Evolutionary conservation across 2,797 vertebrate genomes (phyloP), one percentile per base, ranked within the genome.

Genomic region (Octomys mimax): DNA sequence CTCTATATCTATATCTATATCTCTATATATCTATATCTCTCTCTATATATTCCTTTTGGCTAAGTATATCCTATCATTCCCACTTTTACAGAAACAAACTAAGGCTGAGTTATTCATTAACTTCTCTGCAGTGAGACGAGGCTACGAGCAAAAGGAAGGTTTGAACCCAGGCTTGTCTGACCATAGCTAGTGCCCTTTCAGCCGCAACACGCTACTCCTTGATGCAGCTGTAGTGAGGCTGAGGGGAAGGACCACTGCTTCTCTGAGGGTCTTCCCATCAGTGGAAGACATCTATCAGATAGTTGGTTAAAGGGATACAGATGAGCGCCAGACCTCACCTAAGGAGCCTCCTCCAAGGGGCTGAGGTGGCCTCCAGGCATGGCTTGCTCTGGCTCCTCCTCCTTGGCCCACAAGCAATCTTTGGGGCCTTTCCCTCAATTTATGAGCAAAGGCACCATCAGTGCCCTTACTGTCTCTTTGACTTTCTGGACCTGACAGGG

Each of bases 31-130:
- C 39, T 36, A 71, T 21, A 10, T 36, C 21, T 70, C 36, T 70
- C 36, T 36, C 36, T 39, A 16, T 59, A 68, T 49, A 31, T 85
- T 66, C 52, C 24, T 71, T 68, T 62, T n/a, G 46, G 62, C 61
- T 18, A n/a, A 85, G 26, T 11, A 24, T n/a, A 5, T 13, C 21
- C 86, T 24, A 3, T 79, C 57, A 68, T 85, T 26, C 36, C 70
- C n/a, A 36, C 80, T 81, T 88, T 81, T 64, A 46, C 33, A 92
- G 91, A 81, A 94, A 82, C 87, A 94, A 26, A 75, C 42, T 14
- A 64, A 97, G 84, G 22, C 92, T 88, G 49, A 1, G 89, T 89
- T 85, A 81, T 62, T 83, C 21, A 78, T 94, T 88, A 87, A 95
- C 82, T 80, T 89, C 66, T 54, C 71, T 31, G 61, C 73, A 68